Base-by-base conservation (phyloP, 2,888 invertebrate genomes). In the Diplolepis rosae region DNA sequence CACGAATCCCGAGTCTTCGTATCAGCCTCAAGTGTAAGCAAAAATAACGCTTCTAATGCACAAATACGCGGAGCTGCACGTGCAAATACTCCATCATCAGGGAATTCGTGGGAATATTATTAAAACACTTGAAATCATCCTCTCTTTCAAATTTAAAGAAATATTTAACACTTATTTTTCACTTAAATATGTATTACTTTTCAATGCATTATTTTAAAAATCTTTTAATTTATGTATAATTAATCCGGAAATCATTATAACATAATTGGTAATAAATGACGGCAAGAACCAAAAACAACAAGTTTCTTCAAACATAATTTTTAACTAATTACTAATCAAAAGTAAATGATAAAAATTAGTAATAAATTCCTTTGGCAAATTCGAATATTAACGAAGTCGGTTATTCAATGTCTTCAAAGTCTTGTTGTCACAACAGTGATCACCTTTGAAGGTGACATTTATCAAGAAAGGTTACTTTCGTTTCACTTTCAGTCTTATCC, bases 1-100 rank as follows among this genome's bases (percentile, higher is more conserved):
- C 18, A 54, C 9, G 54, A 68, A 22, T 54, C 15, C 30, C 7
- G 9, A 35, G 11, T 6, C 13, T 32, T 61, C n/a, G 13, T 39
- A 7, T 6, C 13, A 69, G 65, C 71, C 65, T 71, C 69, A 65
- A 71, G 69, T 74, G 56, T 71, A 39, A 61, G 35, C 51, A 27
- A 52, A 52, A 52, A 52, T 61, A 24, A n/a, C 61, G 39, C 39
- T 24, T 61, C 61, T 61, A 61, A 61, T 39, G 61, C 24, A 61
- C 35, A 61, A 61, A 61, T 61, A 30, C 24, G n/a, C 13, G 1
- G 9, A 35, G 24, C 22, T 18, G 35, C 61, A 61, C 39, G 61
- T 61, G 39, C 24, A 61, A 24, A 35, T 35, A 39, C 39, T 61
- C 6, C 18, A 45, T 45, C 45, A 45, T 45, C 2, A 22, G 15